Base-by-base conservation (phyloP, 2,888 invertebrate species). In the Hypena proboscidalis region DNA sequence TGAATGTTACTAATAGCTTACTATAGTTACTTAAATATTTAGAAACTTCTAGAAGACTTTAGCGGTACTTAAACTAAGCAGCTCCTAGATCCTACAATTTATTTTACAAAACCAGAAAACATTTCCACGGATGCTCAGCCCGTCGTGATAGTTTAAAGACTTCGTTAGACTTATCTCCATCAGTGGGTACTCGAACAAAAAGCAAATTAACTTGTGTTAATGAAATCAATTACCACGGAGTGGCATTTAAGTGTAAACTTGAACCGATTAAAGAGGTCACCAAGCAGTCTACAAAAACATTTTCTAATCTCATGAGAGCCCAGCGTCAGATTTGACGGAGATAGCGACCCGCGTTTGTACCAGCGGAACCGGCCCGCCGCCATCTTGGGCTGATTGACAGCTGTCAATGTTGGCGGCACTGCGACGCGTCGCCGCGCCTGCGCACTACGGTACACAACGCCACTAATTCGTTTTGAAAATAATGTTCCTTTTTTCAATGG, bases 341-440 rank as follows among this genome's bases (percentile, higher is more conserved):
- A 77, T 77, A 76, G 67, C 58, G 58, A 53, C 52, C 56, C 66
- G 62, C 44, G 77, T 70, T 74, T 67, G 63, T 64, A 72, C 71
- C 50, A 49, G 45, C 67, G 62, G 74, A 84, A 87, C 90, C 87
- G 89, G 88, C 82, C 65, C 60, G 82, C 85, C 65, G 89, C 90
- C 90, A 90, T 90, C 77, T 88, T 90, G 86, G 76, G 81, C 82
- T 90, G 90, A 90, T 89, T 90, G 90, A 90, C 90, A 90, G 90
- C 87, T 89, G 90, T 90, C 90, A 90, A 85, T 86, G 87, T 85
- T 81, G 89, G 88, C 90, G 88, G 88, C 86, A 85, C 71, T 68
- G 82, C 79, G 88, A 88, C 88, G 88, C 88, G 85, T 80, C 82
- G 80, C 79, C 85, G 88, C 85, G 86, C 83, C 84, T 78, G 77